Conservation (phyloP, 2,797 vertebrate genomes). For the Arnoldichthys spilopterus region DNA sequence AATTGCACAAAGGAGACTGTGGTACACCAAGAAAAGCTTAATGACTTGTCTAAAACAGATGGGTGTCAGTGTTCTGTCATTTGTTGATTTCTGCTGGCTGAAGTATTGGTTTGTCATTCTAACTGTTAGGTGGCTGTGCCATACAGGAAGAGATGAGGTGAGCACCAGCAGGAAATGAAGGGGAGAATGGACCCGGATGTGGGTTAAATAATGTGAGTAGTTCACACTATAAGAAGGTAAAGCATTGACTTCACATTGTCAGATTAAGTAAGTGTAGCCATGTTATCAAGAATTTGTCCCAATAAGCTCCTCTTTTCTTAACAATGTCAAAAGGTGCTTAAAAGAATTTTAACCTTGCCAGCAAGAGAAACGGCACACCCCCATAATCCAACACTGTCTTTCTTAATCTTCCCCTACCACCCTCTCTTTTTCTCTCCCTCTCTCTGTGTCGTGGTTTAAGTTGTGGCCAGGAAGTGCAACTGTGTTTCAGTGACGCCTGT, state of each 20-base stretch:
- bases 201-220: conserved; percentile 64
- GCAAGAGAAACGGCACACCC: neutral
- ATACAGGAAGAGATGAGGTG: conserved; percentile 72
- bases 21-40: neutral
- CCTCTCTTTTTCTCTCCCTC: conserved; percentile 21
- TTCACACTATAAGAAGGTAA: conserved; percentile 51
- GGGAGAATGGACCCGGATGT: conserved; percentile 70
- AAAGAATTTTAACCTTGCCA: neutral
- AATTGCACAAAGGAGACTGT: conserved; percentile 3
- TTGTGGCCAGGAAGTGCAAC: conserved; percentile 76
- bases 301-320: neutral
- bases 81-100: neutral
- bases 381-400: conserved; percentile 1
- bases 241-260: neutral
- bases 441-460: conserved; percentile 46
- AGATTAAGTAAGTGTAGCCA: neutral
- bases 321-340: neutral
- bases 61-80: neutral
- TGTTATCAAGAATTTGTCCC: neutral
- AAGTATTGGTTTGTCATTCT: conserved; percentile 5
- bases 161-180: conserved; percentile 78
- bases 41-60: neutral
- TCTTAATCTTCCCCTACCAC: conserved; percentile 20
- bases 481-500: conserved; percentile 61
- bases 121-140: conserved; percentile 8